phyloP scores from a whole-genome alignment of 2,113 vertebrate species.

The Mormyrus iriodes region DNA sequence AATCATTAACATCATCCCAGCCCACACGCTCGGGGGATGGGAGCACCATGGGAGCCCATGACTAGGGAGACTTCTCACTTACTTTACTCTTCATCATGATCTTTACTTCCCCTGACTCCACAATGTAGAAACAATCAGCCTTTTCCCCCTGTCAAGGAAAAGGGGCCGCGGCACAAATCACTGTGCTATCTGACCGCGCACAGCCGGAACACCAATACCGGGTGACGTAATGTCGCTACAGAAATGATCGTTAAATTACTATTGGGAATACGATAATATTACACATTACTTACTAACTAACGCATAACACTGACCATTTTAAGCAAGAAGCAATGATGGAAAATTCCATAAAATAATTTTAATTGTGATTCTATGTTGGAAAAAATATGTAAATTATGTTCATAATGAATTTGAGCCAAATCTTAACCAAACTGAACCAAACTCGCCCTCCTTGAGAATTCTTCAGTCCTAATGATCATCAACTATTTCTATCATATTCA shows the following conservation, averaged over 20 bases:
- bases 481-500: too few relatives aligned
- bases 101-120: constrained; percentile 91
- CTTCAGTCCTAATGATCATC: not conserved
- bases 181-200: not conserved
- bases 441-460: not conserved
- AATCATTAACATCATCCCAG: not conserved
- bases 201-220: not conserved
- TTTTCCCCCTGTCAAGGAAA: constrained; percentile 74
- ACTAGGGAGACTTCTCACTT: constrained; percentile 31
- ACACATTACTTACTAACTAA: not conserved
- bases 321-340: not conserved
- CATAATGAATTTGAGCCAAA: not conserved
- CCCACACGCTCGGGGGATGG: not conserved
- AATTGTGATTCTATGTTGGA: not conserved
- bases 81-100: constrained; percentile 84
- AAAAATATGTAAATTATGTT: not conserved
- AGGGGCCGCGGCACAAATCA: not conserved
- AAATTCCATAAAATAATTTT: not conserved
- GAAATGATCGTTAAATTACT: not conserved
- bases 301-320: not conserved
- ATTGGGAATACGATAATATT: not conserved
- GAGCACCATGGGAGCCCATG: not conserved
- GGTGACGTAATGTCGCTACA: not conserved
- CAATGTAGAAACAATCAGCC: constrained; percentile 90
- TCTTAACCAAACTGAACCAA: not conserved